Percentiles rank a stretch among this genome's conserved stretches.
These are phyloP conservation scores for Chanos chanos DNA, from an alignment of 2,797 vertebrate genomes.

Conservation along the genomic window DNA sequence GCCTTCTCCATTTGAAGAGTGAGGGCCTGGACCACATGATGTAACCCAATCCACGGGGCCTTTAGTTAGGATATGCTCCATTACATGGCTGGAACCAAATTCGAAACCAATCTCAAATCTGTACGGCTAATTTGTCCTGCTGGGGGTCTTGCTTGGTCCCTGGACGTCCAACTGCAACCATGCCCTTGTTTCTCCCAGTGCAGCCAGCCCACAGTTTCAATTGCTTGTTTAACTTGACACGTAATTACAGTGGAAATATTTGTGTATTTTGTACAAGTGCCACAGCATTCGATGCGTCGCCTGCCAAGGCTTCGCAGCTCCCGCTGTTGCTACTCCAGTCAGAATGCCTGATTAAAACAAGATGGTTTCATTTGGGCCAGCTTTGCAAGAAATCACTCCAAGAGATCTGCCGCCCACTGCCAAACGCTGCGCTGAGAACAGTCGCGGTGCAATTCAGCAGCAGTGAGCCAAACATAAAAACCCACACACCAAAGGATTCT, in stretches of 20 bases:
- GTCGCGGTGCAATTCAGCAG: constrained; percentile 66
- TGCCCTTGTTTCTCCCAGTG: constrained; percentile 57
- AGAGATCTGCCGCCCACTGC: constrained; percentile 68
- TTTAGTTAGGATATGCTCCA: constrained; percentile 63
- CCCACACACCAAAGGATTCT: constrained; percentile 60
- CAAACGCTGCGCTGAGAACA: constrained; percentile 63
- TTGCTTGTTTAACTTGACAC: constrained; percentile 83
- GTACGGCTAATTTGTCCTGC: constrained; percentile 73
- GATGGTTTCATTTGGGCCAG: constrained; percentile 78
- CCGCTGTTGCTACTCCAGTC: constrained; percentile 72
- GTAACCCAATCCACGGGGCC: constrained; percentile 59
- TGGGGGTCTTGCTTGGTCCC: constrained; percentile 64
- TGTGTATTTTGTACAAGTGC: constrained; percentile 82
- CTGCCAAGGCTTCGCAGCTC: constrained; percentile 77
- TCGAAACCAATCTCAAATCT: constrained; percentile 62
- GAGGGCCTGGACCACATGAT: constrained; percentile 65
- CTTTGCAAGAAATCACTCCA: constrained; percentile 77
- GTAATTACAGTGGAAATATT: constrained; percentile 84
- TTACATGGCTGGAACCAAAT: constrained; percentile 56
- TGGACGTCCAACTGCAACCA: constrained; percentile 53
- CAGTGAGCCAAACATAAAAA: constrained; percentile 51
- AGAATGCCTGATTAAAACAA: constrained; percentile 82
- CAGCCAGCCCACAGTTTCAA: constrained; percentile 69
- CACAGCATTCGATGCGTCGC: constrained; percentile 64
- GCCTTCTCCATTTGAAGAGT: constrained; percentile 64